Conservation (phyloP, 2,113 vertebrate species). For the Archocentrus centrarchus region DNA sequence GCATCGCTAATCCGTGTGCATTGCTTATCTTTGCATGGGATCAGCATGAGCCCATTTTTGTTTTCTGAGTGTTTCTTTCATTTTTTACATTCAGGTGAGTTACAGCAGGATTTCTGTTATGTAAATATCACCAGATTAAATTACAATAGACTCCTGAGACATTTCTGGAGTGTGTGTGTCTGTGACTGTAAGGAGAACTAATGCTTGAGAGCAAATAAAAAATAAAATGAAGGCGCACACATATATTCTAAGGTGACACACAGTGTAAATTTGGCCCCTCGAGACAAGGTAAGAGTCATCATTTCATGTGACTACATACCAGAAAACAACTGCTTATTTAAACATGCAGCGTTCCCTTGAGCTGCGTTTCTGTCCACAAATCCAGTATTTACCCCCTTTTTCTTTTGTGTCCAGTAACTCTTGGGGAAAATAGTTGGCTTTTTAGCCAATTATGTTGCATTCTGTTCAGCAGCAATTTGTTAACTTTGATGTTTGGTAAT, state of each 20-base stretch:
- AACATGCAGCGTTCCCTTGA: not conserved
- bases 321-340: not conserved
- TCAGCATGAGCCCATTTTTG: constrained; percentile 6
- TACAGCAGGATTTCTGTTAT: not conserved
- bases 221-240: not conserved
- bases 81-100: not conserved
- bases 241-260: not conserved
- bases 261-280: not conserved
- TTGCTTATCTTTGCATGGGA: not conserved
- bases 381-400: not conserved
- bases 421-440: not conserved
- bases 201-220: not conserved
- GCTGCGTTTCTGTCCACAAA: not conserved
- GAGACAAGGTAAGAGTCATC: not conserved
- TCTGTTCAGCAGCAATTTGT: not conserved
- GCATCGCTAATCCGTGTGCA: not conserved
- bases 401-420: not conserved
- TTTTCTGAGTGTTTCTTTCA: not conserved
- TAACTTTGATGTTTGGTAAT: not conserved
- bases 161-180: not conserved
- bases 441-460: not conserved
- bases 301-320: not conserved
- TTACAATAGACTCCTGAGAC: not conserved
- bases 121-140: not conserved
- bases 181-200: not conserved